phyloP scores from a whole-genome alignment of 2,113 vertebrate species.

The Diadophis punctatus region DNA sequence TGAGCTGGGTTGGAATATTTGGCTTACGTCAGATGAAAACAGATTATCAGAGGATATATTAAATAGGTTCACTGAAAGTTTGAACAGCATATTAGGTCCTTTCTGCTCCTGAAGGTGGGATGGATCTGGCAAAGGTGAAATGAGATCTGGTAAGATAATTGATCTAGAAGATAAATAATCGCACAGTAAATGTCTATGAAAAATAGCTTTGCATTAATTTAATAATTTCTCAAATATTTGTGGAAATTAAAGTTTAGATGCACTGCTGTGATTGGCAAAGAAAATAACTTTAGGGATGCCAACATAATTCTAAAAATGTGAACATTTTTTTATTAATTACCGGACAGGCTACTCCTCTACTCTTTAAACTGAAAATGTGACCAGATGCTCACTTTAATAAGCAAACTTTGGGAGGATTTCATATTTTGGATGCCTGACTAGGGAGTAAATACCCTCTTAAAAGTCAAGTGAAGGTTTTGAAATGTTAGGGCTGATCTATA shows the following conservation, averaged over 20 bases:
- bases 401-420: background rate
- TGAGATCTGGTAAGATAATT: background rate
- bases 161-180: background rate
- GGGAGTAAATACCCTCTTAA: background rate
- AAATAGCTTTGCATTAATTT: background rate
- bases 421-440: background rate
- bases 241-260: background rate
- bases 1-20: background rate
- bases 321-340: background rate
- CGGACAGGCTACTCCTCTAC: conserved; percentile 4
- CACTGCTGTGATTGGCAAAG: background rate
- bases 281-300: background rate
- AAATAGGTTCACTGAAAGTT: background rate
- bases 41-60: background rate
- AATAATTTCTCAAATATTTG: background rate
- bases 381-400: background rate
- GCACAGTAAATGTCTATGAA: background rate
- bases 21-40: background rate
- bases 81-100: background rate
- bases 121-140: background rate
- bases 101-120: background rate
- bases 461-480: background rate
- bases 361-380: background rate
- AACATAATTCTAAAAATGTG: background rate
- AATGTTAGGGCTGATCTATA: background rate